Conservation (phyloP, 1,140 invertebrate species). For the Drosophila navojoa region DNA sequence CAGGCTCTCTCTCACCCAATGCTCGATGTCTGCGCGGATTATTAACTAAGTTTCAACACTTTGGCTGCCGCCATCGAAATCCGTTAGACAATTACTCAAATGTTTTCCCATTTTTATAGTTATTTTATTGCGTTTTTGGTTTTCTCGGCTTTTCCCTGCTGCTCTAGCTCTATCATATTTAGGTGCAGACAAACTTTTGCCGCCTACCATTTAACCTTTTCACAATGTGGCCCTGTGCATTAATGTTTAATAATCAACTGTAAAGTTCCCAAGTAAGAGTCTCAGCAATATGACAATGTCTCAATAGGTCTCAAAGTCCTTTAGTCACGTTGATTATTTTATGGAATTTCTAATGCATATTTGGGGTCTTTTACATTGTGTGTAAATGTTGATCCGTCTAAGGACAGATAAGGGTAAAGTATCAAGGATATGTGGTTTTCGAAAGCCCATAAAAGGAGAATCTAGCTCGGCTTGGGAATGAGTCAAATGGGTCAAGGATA, state of each 20-base stretch:
- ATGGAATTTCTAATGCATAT: conserved; percentile 53
- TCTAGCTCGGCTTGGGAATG: no score
- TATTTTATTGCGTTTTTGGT: no score
- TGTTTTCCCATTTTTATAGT: not conserved
- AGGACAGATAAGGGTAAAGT: not conserved
- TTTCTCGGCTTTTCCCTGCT: not conserved
- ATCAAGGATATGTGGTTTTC: not conserved
- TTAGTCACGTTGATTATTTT: conserved; percentile 43
- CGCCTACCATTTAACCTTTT: conserved; percentile 12
- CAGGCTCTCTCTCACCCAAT: conserved; percentile 27
- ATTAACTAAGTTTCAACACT: conserved; percentile 18
- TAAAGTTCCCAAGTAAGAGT: conserved; percentile 57
- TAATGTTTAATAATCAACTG: conserved; percentile 70
- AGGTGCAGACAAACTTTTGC: conserved; percentile 43
- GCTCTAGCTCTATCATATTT: not conserved
- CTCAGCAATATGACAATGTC: not conserved
- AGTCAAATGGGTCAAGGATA: no score
- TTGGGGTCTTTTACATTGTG: conserved; percentile 34
- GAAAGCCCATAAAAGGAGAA: not conserved
- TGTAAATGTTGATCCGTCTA: conserved; percentile 50
- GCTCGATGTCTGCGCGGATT: not conserved
- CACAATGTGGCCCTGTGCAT: conserved; percentile 30
- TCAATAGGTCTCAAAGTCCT: not conserved
- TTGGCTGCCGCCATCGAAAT: conserved; percentile 6
- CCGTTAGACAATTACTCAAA: conserved; percentile 12